phyloP scores from a whole-genome alignment of 2,113 vertebrate species.

The Mesoclemmys tuberculata region DNA sequence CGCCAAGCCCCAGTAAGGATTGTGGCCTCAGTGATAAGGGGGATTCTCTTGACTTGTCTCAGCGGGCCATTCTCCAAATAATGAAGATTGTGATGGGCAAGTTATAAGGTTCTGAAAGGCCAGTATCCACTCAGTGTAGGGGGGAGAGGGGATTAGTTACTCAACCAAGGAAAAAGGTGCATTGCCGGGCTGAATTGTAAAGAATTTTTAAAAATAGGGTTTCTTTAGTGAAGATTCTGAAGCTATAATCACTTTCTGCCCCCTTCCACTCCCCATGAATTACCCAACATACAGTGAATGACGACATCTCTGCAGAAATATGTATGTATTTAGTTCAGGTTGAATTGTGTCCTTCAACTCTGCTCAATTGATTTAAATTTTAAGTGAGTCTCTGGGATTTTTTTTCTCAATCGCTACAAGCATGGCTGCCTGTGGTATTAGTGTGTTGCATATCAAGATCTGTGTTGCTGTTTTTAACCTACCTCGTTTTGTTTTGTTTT shows the following conservation, averaged over 20 bases:
- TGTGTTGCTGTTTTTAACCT: conserved; percentile 89
- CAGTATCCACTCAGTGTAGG: conserved; percentile 34
- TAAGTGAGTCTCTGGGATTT: conserved; percentile 78
- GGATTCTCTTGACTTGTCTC: neutral
- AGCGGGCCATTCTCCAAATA: conserved; percentile 53
- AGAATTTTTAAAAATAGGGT: conserved; percentile 73
- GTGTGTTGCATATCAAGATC: conserved; percentile 82
- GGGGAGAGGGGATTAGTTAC: conserved; percentile 34
- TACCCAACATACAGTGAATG: conserved; percentile 79
- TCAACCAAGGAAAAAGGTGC: neutral
- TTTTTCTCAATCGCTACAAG: conserved; percentile 82
- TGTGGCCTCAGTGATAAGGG: neutral
- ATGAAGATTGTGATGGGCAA: conserved; percentile 54
- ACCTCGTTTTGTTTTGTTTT: conserved; percentile 87
- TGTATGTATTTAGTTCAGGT: conserved; percentile 85
- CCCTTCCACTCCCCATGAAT: conserved; percentile 71
- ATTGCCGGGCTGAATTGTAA: conserved; percentile 51
- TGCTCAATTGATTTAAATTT: conserved; percentile 81
- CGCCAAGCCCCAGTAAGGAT: neutral
- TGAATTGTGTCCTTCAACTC: conserved; percentile 83
- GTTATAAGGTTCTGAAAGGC: conserved; percentile 56
- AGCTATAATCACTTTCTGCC: conserved; percentile 68
- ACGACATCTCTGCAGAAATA: conserved; percentile 83
- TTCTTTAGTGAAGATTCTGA: conserved; percentile 74
- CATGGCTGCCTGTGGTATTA: conserved; percentile 84